phyloP scores from a whole-genome alignment of 2,888 invertebrate genomes.

The Agriopis leucophaearia region DNA sequence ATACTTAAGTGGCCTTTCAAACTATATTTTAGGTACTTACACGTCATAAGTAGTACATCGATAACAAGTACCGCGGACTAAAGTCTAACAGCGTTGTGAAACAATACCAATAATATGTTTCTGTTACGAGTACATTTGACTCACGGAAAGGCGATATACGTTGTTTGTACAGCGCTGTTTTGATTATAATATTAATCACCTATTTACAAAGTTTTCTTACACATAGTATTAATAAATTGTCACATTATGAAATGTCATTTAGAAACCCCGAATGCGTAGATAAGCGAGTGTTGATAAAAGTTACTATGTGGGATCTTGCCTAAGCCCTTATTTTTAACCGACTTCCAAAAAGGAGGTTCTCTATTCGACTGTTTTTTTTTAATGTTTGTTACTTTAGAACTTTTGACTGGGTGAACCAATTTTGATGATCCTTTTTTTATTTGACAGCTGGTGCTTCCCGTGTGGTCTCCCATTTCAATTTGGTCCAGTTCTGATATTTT shows the following conservation, averaged over 20 bases:
- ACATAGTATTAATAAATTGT: conserved; percentile 1
- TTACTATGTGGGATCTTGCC: conserved; percentile 48
- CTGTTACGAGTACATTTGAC: conserved; percentile 4
- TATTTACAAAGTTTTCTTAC: background rate
- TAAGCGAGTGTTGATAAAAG: conserved; percentile 47
- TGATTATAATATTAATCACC: conserved; percentile 1
- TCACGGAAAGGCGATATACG: background rate
- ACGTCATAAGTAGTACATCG: background rate
- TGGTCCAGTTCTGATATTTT: no score
- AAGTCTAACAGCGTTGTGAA: conserved; percentile 26
- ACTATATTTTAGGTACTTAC: background rate
- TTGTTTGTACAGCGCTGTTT: background rate
- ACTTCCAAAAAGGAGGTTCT: no score
- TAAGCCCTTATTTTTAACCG: background rate
- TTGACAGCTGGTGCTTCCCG: no score
- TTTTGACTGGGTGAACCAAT: no score
- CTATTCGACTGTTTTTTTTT: no score
- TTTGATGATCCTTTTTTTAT: no score
- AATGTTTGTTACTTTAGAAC: no score
- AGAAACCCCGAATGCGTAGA: conserved; percentile 32
- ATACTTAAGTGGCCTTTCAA: background rate
- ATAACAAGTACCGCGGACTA: conserved; percentile 2
- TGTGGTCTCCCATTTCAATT: no score
- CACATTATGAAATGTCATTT: conserved; percentile 22
- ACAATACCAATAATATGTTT: conserved; percentile 10